Percentiles rank a stretch among this genome's conserved stretches.
phyloP scores from a whole-genome alignment of 2,888 invertebrate genomes.

The Xanthia icteritia region DNA sequence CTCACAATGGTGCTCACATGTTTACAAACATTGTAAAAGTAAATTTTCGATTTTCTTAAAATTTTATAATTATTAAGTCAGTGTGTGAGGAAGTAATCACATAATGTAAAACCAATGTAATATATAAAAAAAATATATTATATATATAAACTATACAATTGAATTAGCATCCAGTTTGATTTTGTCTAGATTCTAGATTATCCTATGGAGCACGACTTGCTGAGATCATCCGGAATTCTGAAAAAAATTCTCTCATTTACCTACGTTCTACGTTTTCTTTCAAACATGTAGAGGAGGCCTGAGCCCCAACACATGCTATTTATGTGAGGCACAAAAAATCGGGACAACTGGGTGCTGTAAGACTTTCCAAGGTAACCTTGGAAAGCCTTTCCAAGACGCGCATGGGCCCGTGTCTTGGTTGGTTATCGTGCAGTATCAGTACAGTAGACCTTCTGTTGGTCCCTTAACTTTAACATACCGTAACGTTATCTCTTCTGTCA shows the following conservation, averaged over 20 bases:
- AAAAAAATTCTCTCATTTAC: not conserved
- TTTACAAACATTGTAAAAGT: no score
- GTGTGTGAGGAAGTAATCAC: no score
- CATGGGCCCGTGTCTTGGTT: not conserved
- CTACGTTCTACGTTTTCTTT: not conserved
- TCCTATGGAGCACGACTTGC: no score
- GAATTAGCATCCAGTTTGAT: no score
- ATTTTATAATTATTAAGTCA: no score
- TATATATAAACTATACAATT: no score
- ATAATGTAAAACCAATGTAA: no score
- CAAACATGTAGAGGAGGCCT: not conserved
- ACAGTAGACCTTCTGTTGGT: conserved; percentile 30
- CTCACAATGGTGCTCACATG: no score
- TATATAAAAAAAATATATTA: no score
- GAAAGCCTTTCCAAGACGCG: no score
- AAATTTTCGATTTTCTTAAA: no score
- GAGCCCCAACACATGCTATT: not conserved
- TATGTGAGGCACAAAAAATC: not conserved
- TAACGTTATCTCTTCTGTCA: conserved; percentile 68
- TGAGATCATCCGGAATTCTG: not conserved
- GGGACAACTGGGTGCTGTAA: not conserved
- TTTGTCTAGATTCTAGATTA: no score
- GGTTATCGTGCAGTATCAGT: not conserved
- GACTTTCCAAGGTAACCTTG: not conserved
- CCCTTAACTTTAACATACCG: not conserved